phyloP scores from a whole-genome alignment of 2,113 vertebrate genomes.

The Pholis gunnellus region DNA sequence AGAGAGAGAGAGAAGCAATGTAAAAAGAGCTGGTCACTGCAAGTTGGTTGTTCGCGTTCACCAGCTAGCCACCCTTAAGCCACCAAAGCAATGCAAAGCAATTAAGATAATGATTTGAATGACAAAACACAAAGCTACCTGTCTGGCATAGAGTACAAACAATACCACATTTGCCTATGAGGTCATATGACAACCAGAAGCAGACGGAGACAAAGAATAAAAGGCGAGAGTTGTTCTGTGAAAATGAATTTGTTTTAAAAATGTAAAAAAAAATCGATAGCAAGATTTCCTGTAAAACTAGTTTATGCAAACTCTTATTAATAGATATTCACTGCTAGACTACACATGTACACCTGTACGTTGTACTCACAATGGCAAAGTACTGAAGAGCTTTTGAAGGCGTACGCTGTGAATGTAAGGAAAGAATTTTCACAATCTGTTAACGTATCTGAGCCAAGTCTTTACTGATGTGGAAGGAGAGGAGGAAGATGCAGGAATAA shows the following conservation, averaged over 20 bases:
- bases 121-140: slow-evolving; percentile 59
- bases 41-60: slow-evolving; percentile 47
- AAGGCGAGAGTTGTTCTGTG: slow-evolving; percentile 17
- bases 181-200: slow-evolving; percentile 26
- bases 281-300: slow-evolving; percentile 23
- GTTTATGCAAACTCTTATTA: slow-evolving; percentile 52
- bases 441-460: slow-evolving; percentile 37
- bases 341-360: slow-evolving; percentile 30
- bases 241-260: slow-evolving; percentile 29
- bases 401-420: slow-evolving; percentile 10
- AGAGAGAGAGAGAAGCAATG: slow-evolving; percentile 1
- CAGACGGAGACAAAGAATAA: slow-evolving; percentile 36
- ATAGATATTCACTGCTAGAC: slow-evolving; percentile 2
- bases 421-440: slow-evolving; percentile 18
- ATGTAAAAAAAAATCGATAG: background rate
- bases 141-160: slow-evolving; percentile 44
- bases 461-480: slow-evolving; percentile 16
- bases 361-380: slow-evolving; percentile 28
- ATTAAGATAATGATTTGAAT: slow-evolving; percentile 68
- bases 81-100: slow-evolving; percentile 60
- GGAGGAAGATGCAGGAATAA: slow-evolving; percentile 3
- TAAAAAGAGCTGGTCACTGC: slow-evolving; percentile 22
- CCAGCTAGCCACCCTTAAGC: slow-evolving; percentile 14
- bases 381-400: background rate
- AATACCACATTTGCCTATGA: slow-evolving; percentile 41